Conservation (phyloP, 92 coral and sea anemone species). For the Porites evermanni region DNA sequence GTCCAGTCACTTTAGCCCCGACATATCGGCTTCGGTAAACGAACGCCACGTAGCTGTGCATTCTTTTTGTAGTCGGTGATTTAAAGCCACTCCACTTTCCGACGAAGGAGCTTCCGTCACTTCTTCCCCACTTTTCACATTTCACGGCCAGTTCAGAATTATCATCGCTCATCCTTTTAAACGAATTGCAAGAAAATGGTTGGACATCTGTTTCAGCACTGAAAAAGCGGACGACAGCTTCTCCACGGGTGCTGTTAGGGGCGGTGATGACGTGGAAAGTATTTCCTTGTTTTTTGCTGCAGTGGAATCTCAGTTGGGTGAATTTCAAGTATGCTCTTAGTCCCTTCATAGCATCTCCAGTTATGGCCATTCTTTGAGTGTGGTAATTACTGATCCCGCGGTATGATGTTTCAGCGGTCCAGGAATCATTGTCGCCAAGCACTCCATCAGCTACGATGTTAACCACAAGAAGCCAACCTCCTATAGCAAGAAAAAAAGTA, state of each 20-base stretch:
- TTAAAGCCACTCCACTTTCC: too few relatives aligned
- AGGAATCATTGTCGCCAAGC: too few relatives aligned
- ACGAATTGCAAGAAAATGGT: background rate
- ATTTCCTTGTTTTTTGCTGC: slow-evolving; percentile 31
- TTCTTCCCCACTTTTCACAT: background rate
- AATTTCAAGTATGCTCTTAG: slow-evolving; percentile 10
- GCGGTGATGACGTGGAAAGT: slow-evolving; percentile 50
- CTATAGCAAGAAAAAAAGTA: too few relatives aligned
- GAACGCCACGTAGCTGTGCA: too few relatives aligned
- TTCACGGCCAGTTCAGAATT: background rate
- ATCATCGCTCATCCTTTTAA: background rate
- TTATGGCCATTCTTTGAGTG: slow-evolving; percentile 11
- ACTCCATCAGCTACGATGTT: too few relatives aligned
- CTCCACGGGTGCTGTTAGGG: slow-evolving; percentile 26
- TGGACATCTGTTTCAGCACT: slow-evolving; percentile 14
- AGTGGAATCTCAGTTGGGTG: slow-evolving; percentile 51
- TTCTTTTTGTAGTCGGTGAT: too few relatives aligned
- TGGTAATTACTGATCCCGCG: background rate
- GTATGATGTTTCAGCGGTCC: background rate
- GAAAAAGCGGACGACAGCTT: slow-evolving; percentile 47
- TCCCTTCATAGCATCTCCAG: background rate
- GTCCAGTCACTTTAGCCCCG: too few relatives aligned
- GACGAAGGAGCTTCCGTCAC: too few relatives aligned
- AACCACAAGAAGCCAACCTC: too few relatives aligned
- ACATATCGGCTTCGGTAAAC: too few relatives aligned